Conservation (phyloP, 2,888 invertebrate genomes). For the Stegophylla sp. region DNA sequence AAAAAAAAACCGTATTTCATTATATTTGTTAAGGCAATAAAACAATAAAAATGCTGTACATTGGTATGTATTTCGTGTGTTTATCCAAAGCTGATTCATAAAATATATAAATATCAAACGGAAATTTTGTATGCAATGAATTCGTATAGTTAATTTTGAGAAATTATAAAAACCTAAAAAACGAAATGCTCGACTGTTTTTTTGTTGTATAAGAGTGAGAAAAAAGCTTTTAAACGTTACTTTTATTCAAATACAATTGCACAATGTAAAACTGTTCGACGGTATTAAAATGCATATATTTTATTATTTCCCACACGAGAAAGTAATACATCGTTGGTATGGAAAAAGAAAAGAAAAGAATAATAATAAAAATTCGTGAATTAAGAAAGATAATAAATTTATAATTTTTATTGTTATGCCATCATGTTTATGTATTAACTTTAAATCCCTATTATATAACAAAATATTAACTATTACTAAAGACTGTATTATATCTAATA, state of each 20-base stretch:
- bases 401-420: background rate
- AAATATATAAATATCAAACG: too few relatives aligned
- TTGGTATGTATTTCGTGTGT: too few relatives aligned
- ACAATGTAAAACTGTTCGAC: too few relatives aligned
- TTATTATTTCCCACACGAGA: constrained; percentile 13
- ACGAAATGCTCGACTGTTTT: too few relatives aligned
- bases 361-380: background rate
- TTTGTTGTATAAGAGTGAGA: background rate
- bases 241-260: background rate
- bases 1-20: too few relatives aligned
- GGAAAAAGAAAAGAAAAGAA: background rate
- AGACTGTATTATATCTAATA: background rate
- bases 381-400: constrained; percentile 1
- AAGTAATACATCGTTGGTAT: background rate
- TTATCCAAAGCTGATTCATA: too few relatives aligned
- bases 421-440: background rate
- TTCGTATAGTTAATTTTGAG: too few relatives aligned
- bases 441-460: constrained; percentile 21
- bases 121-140: too few relatives aligned
- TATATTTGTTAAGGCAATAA: too few relatives aligned
- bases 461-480: background rate
- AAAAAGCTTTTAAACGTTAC: background rate
- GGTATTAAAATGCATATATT: background rate
- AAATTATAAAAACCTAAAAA: too few relatives aligned
- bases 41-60: too few relatives aligned